These are phyloP conservation scores for Syritta pipiens DNA, from an alignment of 2,888 invertebrate species.

Conservation along the genomic window DNA sequence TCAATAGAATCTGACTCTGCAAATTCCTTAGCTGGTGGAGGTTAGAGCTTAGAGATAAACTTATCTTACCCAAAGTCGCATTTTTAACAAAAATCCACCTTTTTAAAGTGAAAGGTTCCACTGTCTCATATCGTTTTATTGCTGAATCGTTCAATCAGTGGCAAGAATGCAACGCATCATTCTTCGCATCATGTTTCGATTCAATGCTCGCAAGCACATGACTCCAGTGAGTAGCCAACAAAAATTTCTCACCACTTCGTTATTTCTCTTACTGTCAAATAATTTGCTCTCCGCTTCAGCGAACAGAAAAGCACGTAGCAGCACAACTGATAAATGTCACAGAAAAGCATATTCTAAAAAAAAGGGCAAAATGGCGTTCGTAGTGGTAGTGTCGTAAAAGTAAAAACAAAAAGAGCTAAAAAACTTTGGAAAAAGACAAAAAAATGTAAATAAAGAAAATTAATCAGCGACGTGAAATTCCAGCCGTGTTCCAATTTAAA, in stretches of 20 bases:
- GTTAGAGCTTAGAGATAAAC: no score
- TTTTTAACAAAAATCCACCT: no score
- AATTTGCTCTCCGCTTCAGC: constrained; percentile 43
- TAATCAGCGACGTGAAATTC: constrained; percentile 54
- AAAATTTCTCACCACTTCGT: not conserved
- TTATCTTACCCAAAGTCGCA: no score
- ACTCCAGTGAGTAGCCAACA: not conserved
- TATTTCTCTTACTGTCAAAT: constrained; percentile 24
- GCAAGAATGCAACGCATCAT: not conserved
- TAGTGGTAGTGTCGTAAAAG: constrained; percentile 65
- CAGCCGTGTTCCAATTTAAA: constrained; percentile 44
- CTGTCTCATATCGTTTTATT: not conserved
- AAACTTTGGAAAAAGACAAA: constrained; percentile 57
- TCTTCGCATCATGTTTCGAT: not conserved
- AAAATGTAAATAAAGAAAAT: constrained; percentile 60
- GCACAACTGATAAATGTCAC: constrained; percentile 70
- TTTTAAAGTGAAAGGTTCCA: no score
- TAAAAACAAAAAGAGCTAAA: constrained; percentile 56
- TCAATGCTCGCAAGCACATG: not conserved
- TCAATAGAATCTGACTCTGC: no score
- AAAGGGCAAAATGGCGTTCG: constrained; percentile 75
- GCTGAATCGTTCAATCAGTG: not conserved
- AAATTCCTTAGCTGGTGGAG: no score
- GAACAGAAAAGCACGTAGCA: constrained; percentile 53
- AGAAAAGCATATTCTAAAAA: constrained; percentile 69